phyloP scores from a whole-genome alignment of 2,888 invertebrate genomes.

The Elysia crispata region DNA sequence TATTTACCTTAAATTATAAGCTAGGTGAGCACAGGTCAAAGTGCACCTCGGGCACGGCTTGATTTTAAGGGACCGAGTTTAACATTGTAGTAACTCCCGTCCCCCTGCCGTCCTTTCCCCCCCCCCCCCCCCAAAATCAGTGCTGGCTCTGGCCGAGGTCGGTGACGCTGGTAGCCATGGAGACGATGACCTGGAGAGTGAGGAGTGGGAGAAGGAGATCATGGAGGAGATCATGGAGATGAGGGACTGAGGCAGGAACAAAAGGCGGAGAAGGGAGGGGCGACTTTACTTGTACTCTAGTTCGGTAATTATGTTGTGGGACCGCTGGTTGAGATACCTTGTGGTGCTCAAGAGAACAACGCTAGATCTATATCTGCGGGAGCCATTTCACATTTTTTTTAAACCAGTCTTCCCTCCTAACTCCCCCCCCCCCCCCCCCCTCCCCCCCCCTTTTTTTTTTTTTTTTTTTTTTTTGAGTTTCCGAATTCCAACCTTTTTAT shows the following conservation, averaged over 20 bases:
- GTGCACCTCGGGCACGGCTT: too few species aligned
- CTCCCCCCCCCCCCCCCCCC: too few species aligned
- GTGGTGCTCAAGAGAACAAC: background rate
- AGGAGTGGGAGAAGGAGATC: conserved; percentile 57
- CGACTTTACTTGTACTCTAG: background rate
- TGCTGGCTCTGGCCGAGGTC: conserved; percentile 16
- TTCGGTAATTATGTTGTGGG: background rate
- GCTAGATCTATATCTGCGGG: background rate
- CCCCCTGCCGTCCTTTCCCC: background rate
- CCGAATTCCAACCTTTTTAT: too few species aligned
- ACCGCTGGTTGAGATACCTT: background rate
- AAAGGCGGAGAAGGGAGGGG: background rate
- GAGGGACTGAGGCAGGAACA: conserved; percentile 44
- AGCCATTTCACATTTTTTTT: background rate
- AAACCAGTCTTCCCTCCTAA: too few species aligned
- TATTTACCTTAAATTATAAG: too few species aligned
- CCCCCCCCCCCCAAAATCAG: conserved; percentile 13
- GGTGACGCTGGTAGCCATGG: conserved; percentile 12
- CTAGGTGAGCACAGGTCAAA: too few species aligned
- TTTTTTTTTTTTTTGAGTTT: too few species aligned
- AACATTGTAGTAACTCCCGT: background rate
- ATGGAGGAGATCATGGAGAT: conserved; percentile 55
- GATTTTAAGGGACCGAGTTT: too few species aligned
- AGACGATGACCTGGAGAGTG: conserved; percentile 43
- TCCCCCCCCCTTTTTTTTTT: too few species aligned